Conservation (phyloP, 1,140 invertebrate genomes). For the Muscidifurax raptorellus region DNA sequence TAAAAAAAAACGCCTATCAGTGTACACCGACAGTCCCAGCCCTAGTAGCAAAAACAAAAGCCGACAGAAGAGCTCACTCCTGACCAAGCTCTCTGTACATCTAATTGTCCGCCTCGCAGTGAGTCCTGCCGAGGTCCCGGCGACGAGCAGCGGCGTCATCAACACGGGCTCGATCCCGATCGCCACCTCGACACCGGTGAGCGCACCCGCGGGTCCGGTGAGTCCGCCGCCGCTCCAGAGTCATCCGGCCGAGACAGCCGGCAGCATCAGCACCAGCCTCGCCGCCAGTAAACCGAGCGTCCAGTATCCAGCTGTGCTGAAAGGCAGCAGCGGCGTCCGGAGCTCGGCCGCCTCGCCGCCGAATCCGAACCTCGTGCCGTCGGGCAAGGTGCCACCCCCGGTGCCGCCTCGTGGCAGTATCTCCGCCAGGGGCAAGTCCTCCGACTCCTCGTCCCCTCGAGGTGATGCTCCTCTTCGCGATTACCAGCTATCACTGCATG, state of each 20-base stretch:
- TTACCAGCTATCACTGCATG: constrained; percentile 56
- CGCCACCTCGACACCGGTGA: constrained; percentile 66
- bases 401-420: constrained; percentile 86
- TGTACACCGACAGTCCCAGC: neutral
- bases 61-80: neutral
- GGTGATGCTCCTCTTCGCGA: constrained; percentile 69
- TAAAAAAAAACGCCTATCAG: neutral
- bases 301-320: constrained; percentile 83
- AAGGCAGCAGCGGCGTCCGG: constrained; percentile 75
- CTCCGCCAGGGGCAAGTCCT: constrained; percentile 57
- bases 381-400: constrained; percentile 83
- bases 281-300: constrained; percentile 68
- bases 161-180: constrained; percentile 59
- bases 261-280: constrained; percentile 63
- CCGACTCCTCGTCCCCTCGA: constrained; percentile 65
- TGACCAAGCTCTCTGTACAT: neutral
- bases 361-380: constrained; percentile 69
- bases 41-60: neutral
- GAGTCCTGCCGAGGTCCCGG: constrained; percentile 29
- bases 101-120: constrained; percentile 18
- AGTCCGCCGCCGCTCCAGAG: constrained; percentile 76
- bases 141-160: constrained; percentile 51
- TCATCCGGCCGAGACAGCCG: constrained; percentile 58
- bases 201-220: constrained; percentile 73
- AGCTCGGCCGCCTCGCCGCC: constrained; percentile 63